These are phyloP conservation scores for Aspiorhynchus laticeps DNA, from an alignment of 2,113 vertebrate species.

Conservation along the genomic window DNA sequence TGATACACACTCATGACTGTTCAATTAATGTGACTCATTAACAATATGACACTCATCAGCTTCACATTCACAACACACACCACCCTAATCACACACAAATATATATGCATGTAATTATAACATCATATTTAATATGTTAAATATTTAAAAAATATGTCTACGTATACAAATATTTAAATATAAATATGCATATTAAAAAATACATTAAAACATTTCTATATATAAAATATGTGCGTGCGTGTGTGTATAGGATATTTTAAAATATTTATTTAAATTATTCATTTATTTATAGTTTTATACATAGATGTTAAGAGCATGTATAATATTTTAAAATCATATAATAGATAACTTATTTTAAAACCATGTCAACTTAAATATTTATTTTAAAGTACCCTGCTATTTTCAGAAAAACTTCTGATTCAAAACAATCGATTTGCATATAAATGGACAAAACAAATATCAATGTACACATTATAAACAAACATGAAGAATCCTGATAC, in stretches of 20 bases:
- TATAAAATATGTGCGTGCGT: no score
- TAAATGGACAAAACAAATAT: neutral
- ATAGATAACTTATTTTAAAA: neutral
- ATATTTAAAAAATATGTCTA: neutral
- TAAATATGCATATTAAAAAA: neutral
- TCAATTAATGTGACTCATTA: neutral
- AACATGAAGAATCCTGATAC: neutral
- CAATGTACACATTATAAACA: neutral
- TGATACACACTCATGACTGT: neutral
- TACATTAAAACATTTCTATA: neutral
- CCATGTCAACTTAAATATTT: neutral
- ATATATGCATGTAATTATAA: neutral
- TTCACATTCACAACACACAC: neutral
- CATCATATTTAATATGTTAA: neutral
- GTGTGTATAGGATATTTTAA: no score
- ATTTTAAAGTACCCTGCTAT: neutral
- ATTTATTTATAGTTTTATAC: no score
- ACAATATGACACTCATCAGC: no score
- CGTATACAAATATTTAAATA: neutral
- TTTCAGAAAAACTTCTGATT: neutral
- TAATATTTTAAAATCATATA: neutral
- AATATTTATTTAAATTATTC: no score
- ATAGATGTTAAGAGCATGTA: no score
- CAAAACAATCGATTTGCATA: neutral
- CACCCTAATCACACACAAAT: neutral